Conservation (phyloP, 1,140 invertebrate genomes). For the Yoshiicerus persimilis region DNA sequence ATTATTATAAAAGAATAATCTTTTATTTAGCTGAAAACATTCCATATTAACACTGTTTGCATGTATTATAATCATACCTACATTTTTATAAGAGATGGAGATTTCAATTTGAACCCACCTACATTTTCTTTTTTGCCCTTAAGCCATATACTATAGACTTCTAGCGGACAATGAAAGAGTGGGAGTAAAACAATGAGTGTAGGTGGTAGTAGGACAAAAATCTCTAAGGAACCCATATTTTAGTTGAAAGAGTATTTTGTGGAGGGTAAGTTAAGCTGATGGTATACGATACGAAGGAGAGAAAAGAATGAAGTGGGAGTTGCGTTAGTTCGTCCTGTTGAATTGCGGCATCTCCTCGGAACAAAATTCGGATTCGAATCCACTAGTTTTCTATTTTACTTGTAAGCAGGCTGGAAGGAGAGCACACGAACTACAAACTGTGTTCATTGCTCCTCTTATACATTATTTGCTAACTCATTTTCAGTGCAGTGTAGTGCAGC, state of each 20-base stretch:
- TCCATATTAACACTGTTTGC: no score
- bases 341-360: background rate
- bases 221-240: no score
- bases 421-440: background rate
- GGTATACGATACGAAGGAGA: background rate
- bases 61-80: no score
- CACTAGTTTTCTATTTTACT: constrained; percentile 1
- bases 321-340: constrained; percentile 7
- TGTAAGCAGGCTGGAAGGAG: background rate
- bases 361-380: background rate
- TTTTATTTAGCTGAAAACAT: no score
- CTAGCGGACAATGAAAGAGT: no score
- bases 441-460: background rate
- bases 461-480: background rate
- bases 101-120: no score
- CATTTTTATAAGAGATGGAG: no score
- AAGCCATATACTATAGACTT: no score
- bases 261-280: background rate
- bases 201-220: no score
- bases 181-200: no score
- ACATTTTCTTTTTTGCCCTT: no score
- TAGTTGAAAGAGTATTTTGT: background rate
- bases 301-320: background rate
- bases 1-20: no score
- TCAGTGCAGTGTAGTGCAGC: background rate